phyloP scores from a whole-genome alignment of 1,140 invertebrate species.

The Solenopsis invicta region DNA sequence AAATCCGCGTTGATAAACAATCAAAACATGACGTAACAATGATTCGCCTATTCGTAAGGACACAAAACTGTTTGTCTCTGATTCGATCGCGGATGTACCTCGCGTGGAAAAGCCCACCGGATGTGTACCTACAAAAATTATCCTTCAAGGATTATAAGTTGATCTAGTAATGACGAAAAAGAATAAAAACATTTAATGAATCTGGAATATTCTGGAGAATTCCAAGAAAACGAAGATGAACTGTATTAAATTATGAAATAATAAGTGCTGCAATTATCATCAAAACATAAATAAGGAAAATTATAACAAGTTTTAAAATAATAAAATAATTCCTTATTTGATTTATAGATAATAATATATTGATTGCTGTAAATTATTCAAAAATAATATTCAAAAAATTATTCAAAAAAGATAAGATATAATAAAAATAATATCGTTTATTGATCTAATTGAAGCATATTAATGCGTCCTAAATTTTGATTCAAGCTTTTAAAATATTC shows the following conservation, averaged over 20 bases:
- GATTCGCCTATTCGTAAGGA: constrained; percentile 22
- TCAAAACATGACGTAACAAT: constrained; percentile 54
- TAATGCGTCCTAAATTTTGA: neutral
- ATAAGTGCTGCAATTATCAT: neutral
- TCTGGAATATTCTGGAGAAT: neutral
- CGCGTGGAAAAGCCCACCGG: neutral
- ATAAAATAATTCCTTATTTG: neutral
- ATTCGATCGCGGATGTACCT: neutral
- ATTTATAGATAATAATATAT: too few species aligned
- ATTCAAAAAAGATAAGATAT: neutral
- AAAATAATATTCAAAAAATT: neutral
- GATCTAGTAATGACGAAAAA: neutral
- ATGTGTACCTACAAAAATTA: neutral
- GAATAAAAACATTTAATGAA: neutral
- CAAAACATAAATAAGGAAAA: constrained; percentile 4
- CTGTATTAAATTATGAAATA: neutral
- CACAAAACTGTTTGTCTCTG: neutral
- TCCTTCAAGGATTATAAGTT: neutral
- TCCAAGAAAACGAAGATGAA: neutral
- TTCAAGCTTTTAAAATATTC: neutral
- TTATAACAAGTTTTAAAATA: neutral
- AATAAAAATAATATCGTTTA: neutral
- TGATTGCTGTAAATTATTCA: neutral
- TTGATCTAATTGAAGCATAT: neutral
- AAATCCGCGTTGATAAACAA: constrained; percentile 50